Percentiles rank a stretch among this genome's conserved stretches.
phyloP scores from a whole-genome alignment of 1,140 invertebrate genomes.

The Eueides isabella region DNA sequence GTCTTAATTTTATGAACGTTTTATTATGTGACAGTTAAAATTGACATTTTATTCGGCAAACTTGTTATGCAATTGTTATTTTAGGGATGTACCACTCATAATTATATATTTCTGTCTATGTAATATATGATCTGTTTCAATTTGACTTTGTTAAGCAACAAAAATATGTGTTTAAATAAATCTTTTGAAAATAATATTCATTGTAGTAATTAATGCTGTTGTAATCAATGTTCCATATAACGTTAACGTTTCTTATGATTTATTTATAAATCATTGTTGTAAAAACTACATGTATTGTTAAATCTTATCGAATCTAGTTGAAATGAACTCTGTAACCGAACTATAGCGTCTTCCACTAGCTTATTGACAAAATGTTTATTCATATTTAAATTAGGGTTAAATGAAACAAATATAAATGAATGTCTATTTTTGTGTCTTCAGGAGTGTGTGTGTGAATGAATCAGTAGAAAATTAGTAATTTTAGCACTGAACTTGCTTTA shows the following conservation, averaged over 20 bases:
- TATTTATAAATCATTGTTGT: not conserved
- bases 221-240: not conserved
- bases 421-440: slow-evolving; percentile 11
- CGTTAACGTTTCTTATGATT: not conserved
- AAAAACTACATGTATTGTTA: not conserved
- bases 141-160: no score
- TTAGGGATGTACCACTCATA: no score
- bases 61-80: no score
- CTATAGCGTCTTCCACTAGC: slow-evolving; percentile 2
- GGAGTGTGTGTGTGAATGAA: not conserved
- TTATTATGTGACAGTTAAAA: not conserved
- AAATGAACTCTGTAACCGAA: not conserved
- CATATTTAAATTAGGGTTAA: not conserved
- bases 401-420: slow-evolving; percentile 19
- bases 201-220: not conserved
- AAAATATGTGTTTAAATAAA: no score
- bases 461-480: not conserved
- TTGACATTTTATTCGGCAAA: no score
- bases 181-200: not conserved
- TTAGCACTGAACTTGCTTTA: not conserved
- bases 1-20: not conserved
- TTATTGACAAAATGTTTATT: slow-evolving; percentile 1
- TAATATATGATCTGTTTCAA: no score
- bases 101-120: no score
- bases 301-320: slow-evolving; percentile 6